Evolutionary conservation across 2,113 vertebrate species (phyloP).

Genomic region (Martes martes): DNA sequence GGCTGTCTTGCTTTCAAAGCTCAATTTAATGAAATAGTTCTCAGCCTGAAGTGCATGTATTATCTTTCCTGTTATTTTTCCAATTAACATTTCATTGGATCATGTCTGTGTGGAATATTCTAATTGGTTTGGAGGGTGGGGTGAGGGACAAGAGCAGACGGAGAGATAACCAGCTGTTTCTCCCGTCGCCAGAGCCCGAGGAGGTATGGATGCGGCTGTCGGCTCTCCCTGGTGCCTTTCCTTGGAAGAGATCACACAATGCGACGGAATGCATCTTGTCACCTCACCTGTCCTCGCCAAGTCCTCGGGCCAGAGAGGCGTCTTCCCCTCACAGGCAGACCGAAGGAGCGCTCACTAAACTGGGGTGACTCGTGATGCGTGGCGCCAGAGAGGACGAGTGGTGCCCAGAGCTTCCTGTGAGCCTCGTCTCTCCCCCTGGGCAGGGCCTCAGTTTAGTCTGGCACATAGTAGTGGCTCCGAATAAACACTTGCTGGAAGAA

Average conservation of each 20-base stretch:
- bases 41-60: constrained; percentile 45
- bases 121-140: constrained; percentile 18
- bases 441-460: not conserved
- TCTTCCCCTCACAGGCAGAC: not conserved
- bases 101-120: constrained; percentile 10
- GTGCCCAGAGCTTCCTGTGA: not conserved
- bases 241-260: not conserved
- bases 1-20: constrained; percentile 67
- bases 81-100: constrained; percentile 66
- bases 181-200: not conserved
- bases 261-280: not conserved
- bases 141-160: not conserved
- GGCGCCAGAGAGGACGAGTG: not conserved
- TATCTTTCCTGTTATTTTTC: constrained; percentile 65
- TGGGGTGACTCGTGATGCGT: not conserved
- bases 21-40: constrained; percentile 62
- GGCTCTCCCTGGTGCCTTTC: not conserved
- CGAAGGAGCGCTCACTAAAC: not conserved
- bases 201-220: accelerated
- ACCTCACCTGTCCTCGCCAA: not conserved
- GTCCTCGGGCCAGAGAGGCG: not conserved
- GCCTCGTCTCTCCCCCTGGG: no score
- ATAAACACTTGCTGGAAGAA: not conserved
- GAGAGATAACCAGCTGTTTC: not conserved
- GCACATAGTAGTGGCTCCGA: accelerated